Base-by-base conservation (phyloP, 2,888 invertebrate species). In the Pristionchus exspectatus region DNA sequence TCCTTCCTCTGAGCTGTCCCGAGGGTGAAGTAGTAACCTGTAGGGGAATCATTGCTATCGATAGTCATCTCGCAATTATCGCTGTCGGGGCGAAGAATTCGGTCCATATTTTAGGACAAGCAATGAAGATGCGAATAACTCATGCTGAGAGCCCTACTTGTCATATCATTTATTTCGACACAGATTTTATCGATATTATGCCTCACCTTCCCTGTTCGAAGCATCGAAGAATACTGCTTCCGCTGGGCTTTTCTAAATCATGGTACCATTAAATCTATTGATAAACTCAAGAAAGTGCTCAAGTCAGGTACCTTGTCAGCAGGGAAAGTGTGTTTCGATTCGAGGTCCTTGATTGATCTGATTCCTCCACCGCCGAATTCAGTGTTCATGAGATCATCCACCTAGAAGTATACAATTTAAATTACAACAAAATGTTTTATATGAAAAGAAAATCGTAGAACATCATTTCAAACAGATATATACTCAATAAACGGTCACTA, bases 171-270 rank as follows among this genome's bases (percentile, higher is more conserved):
- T 38, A 2, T 38, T 14, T 50, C 9, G 9, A 50, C 9, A 9
- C 38, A 2, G 38, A 38, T 50, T 1, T 50, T 0, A 50, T 50
- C 44, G 44, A 50, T 18, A 33, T 18, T 0, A 33, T 24, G 16
- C 2, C 87, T 72, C 56, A 74, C 87, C 97, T 24, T 96, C 96
- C 87, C 95, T 95, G 91, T 96, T 96, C 50, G 96, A 96, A 0
- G 96, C 97, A 95, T 97, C 97, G 95, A 97, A 97, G 95, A 97
- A 97, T 0, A 97, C 97, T 9, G 97, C 97, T 95, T 97, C 97
- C 91, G 97, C 97, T 2, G 97, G 97, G 97, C 93, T 92, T 33
- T 27, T 59, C 84, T 85, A 21, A 85, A 85, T 10, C 16, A 27
- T 44, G 44, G 3, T 50, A 44, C 44, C 0, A 24, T 24, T 24